A percentile compares a stretch with the other conserved stretches of the same genome.
These are phyloP conservation scores for Lasiommata megera DNA, from an alignment of 2,888 invertebrate genomes.

Conservation along the genomic window DNA sequence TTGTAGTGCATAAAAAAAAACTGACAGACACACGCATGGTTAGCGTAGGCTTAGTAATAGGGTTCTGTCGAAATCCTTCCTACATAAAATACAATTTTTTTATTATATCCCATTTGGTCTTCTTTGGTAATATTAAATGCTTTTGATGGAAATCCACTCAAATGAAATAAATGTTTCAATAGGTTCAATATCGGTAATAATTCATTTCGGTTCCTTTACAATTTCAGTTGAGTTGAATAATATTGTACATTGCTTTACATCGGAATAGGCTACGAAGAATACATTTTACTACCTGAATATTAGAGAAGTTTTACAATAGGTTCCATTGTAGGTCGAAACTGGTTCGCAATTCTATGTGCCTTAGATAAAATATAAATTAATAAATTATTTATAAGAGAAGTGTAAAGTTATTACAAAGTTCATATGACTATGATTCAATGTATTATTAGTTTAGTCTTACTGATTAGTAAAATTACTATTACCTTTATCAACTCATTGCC, in stretches of 20 bases:
- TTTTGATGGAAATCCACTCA: background rate
- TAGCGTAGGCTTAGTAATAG: no score
- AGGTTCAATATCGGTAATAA: constrained; percentile 24
- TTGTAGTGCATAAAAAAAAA: no score
- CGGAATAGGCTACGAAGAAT: constrained; percentile 62
- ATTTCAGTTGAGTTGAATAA: constrained; percentile 48
- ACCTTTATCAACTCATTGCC: no score
- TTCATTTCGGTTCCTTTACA: constrained; percentile 58
- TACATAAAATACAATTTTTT: no score
- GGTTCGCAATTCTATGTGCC: constrained; percentile 62
- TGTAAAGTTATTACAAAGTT: background rate
- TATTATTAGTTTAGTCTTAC: no score
- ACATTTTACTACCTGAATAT: constrained; percentile 69
- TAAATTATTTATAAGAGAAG: background rate
- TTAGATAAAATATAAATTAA: constrained; percentile 35
- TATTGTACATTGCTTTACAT: constrained; percentile 60
- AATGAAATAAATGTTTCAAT: constrained; percentile 15
- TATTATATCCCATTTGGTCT: no score
- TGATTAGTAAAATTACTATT: no score
- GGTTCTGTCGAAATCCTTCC: no score
- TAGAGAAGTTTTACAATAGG: constrained; percentile 71
- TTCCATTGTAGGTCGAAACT: constrained; percentile 55
- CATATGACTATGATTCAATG: background rate
- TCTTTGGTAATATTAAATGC: background rate
- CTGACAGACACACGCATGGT: no score